Evolutionary conservation across 2,797 vertebrate species (phyloP), one percentile per base, ranked within the genome.

Genomic region (Delichon dasypus): DNA sequence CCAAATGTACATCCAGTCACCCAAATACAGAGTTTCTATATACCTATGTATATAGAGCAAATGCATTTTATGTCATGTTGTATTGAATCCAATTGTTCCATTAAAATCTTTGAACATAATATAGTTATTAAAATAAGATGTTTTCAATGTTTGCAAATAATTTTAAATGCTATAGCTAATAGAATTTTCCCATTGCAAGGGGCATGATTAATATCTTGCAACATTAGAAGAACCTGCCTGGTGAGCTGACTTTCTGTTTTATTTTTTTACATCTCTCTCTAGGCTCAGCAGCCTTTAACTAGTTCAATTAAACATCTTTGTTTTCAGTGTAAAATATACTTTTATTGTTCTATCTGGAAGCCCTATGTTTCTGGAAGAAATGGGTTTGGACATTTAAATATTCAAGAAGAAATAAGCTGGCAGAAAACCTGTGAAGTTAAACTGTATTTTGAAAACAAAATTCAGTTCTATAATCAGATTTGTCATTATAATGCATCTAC

Each of bases 251-350:
- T 83, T 88, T 96, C 34, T 89, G 15, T 38, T 82, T 81, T 47
- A 67, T 57, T 80, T 95, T 95, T 88, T 89, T 67, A 73, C 38
- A 27, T 80, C 30, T 75, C 13, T 81, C 34, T 83, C 42, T 64
- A 78, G 81, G 19, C 47, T 95, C 45, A n/a, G 13, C 8, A 96
- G 30, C 42, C 40, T 86, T 91, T 95, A 76, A 15, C 0, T 1
- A 84, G 34, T 67, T 96, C 79, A 85, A 29, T 89, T 93, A 84
- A 85, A 91, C 30, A 55, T 92, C 32, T 36, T 93, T 84, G 29
- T n/a, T 95, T 51, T 81, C 81, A 93, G 95, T 95, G 96, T 94
- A 64, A 96, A 96, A 94, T 85, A 66, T 68, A 45, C 3, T 57
- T n/a, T 50, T 80, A 82, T 73, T 93, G 48, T 8, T 72, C 72